Evolutionary conservation across 2,888 invertebrate species (phyloP).

Genomic region (Leptopilina syphax): DNA sequence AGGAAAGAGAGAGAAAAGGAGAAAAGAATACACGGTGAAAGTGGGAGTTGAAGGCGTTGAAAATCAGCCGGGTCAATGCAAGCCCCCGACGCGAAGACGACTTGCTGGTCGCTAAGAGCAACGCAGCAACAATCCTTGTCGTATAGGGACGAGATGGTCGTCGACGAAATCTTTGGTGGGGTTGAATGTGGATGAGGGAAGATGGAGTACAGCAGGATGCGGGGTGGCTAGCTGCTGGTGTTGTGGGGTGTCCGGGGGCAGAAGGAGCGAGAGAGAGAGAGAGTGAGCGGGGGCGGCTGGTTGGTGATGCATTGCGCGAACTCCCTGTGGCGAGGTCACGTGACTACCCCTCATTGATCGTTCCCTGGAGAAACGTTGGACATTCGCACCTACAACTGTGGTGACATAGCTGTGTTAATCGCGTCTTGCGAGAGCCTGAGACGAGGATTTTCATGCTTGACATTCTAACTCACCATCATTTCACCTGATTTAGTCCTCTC

Average conservation of each 20-base stretch:
- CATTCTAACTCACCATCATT: constrained; percentile 29
- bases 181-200: constrained; percentile 49
- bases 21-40: constrained; percentile 25
- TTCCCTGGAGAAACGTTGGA: constrained; percentile 75
- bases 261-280: constrained; percentile 43
- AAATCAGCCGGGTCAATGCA: constrained; percentile 53
- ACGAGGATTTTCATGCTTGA: constrained; percentile 48
- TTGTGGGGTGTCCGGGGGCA: constrained; percentile 67
- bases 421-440: constrained; percentile 48
- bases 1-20: constrained; percentile 22
- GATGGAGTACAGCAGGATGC: constrained; percentile 59
- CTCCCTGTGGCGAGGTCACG: constrained; percentile 75
- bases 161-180: constrained; percentile 51
- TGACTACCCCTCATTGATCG: constrained; percentile 75
- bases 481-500: no score
- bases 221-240: constrained; percentile 66
- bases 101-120: constrained; percentile 69
- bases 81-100: constrained; percentile 59
- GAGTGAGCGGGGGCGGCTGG: constrained; percentile 65
- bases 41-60: constrained; percentile 51
- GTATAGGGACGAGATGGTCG: constrained; percentile 55
- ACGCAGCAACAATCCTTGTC: constrained; percentile 69
- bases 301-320: constrained; percentile 76
- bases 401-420: constrained; percentile 46
- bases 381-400: constrained; percentile 57